phyloP scores from a whole-genome alignment of 2,888 invertebrate genomes.

The Eudasyphora cyanicolor region DNA sequence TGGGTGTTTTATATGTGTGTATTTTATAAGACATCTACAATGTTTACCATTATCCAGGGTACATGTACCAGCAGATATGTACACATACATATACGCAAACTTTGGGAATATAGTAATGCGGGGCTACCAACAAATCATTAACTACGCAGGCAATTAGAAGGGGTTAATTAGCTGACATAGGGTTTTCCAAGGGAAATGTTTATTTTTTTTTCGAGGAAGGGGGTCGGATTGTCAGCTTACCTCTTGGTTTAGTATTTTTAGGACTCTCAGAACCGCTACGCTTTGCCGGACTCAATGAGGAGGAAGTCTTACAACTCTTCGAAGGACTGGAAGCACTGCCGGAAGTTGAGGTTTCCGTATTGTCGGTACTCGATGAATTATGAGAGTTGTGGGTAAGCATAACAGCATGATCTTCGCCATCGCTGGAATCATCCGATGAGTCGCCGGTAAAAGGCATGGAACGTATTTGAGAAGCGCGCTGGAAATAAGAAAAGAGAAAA shows the following conservation, averaged over 20 bases:
- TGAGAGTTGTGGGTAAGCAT: slow-evolving; percentile 80
- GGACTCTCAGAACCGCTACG: slow-evolving; percentile 90
- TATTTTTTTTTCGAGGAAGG: no score
- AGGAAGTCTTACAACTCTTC: slow-evolving; percentile 92
- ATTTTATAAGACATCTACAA: not conserved
- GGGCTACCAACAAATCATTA: slow-evolving; percentile 66
- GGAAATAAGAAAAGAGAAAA: slow-evolving; percentile 58
- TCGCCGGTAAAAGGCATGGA: slow-evolving; percentile 98
- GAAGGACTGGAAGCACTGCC: slow-evolving; percentile 90
- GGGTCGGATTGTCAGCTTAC: slow-evolving; percentile 81
- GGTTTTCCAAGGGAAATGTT: not conserved
- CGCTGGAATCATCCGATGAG: slow-evolving; percentile 96
- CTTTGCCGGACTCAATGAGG: slow-evolving; percentile 92
- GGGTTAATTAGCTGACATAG: not conserved
- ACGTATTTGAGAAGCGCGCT: slow-evolving; percentile 96
- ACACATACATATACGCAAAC: not conserved
- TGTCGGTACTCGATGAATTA: slow-evolving; percentile 81
- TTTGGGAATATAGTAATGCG: slow-evolving; percentile 23
- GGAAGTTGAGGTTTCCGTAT: slow-evolving; percentile 82
- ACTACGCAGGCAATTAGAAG: slow-evolving; percentile 66
- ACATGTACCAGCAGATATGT: slow-evolving; percentile 13
- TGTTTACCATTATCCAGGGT: slow-evolving; percentile 36
- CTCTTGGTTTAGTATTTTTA: slow-evolving; percentile 88
- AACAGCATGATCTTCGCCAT: slow-evolving; percentile 87
- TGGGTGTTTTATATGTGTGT: slow-evolving; percentile 17